These are phyloP conservation scores for Folsomia manolachei DNA, from an alignment of 2,888 invertebrate species.

Conservation along the genomic window DNA sequence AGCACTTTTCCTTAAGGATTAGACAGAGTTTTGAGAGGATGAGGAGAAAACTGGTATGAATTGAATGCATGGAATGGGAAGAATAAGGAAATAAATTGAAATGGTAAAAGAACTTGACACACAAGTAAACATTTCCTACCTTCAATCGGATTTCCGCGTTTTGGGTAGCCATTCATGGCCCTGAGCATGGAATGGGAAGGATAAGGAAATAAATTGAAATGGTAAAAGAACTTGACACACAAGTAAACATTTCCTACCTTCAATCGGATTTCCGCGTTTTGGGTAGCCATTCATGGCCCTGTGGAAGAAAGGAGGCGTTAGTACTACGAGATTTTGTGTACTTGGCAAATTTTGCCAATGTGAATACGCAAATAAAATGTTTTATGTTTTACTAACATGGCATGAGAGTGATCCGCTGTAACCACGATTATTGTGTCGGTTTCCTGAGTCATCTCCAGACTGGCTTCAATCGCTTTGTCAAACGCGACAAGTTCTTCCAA, in stretches of 20 bases:
- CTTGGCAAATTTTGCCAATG: too few relatives aligned
- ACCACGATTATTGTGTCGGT: conserved; percentile 72
- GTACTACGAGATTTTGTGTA: too few relatives aligned
- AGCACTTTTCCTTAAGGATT: too few relatives aligned
- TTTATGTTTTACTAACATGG: too few relatives aligned
- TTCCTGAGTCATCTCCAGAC: conserved; percentile 61
- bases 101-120: too few relatives aligned
- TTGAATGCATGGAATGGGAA: background rate
- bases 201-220: background rate
- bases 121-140: conserved; percentile 56
- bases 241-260: conserved; percentile 58
- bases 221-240: too few relatives aligned
- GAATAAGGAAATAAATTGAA: background rate
- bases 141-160: conserved; percentile 67
- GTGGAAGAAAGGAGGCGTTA: too few relatives aligned
- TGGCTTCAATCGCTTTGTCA: conserved; percentile 71
- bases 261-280: conserved; percentile 65
- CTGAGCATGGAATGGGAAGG: background rate
- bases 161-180: conserved; percentile 75
- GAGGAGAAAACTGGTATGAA: too few relatives aligned
- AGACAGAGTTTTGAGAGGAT: too few relatives aligned
- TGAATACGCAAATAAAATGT: too few relatives aligned
- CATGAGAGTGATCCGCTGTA: conserved; percentile 80
- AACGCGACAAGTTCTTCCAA: conserved; percentile 75
- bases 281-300: conserved; percentile 78